These are phyloP conservation scores for Cyanoramphus novaezelandiae DNA, from an alignment of 2,113 vertebrate species.

Conservation along the genomic window DNA sequence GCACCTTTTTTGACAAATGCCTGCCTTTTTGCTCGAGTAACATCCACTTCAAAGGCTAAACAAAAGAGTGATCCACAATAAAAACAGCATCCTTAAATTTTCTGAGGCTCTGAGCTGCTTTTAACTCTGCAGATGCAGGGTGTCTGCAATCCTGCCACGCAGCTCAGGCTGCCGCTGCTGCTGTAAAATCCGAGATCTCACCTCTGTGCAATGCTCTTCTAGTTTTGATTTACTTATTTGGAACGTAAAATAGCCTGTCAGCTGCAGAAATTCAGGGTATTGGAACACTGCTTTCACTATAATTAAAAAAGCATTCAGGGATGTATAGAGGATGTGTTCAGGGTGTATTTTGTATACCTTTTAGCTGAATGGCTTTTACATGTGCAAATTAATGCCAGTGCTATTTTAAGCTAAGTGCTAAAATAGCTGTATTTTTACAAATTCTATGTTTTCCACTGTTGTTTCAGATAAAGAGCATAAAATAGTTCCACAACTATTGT, in stretches of 20 bases:
- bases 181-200: slow-evolving; percentile 12
- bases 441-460: not conserved
- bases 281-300: not conserved
- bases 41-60: slow-evolving; percentile 9
- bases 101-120: not conserved
- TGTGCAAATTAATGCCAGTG: not conserved
- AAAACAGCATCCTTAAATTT: slow-evolving; percentile 13
- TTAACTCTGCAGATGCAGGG: slow-evolving; percentile 6
- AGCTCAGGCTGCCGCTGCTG: not conserved
- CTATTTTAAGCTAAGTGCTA: not conserved
- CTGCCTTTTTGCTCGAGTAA: not conserved
- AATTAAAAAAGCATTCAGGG: not conserved
- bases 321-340: not conserved
- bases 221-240: slow-evolving; percentile 8
- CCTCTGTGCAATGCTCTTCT: not conserved
- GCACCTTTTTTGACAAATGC: not conserved
- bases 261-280: not conserved
- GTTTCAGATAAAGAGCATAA: not conserved
- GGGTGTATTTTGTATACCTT: not conserved
- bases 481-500: not conserved
- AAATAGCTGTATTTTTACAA: not conserved
- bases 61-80: not conserved
- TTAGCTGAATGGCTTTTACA: not conserved
- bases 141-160: not conserved
- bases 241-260: not conserved